Percentiles rank a stretch among this genome's conserved stretches.
Evolutionary conservation across 2,888 invertebrate species (phyloP).

Genomic region (Anthrax anthrax): DNA sequence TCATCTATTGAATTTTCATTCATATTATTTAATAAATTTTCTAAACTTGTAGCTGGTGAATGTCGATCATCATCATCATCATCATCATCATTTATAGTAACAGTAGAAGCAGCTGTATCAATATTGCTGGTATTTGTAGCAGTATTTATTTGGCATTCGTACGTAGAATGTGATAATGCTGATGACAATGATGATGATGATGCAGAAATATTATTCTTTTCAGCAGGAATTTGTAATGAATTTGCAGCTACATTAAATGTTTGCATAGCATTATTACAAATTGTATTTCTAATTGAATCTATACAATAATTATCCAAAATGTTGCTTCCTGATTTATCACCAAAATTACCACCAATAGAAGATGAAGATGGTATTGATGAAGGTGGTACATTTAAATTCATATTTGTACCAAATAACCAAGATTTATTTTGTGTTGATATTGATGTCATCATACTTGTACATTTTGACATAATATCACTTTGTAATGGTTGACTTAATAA

Average conservation of each 20-base stretch:
- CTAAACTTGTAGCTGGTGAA: background rate
- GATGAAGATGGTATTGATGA: background rate
- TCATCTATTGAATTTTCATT: background rate
- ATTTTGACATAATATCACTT: background rate
- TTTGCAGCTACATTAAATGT: too few species aligned
- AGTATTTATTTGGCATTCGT: too few species aligned
- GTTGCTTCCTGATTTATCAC: too few species aligned
- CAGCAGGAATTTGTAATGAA: background rate
- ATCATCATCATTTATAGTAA: too few species aligned
- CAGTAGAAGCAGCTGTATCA: too few species aligned
- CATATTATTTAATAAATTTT: background rate
- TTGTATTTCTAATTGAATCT: too few species aligned
- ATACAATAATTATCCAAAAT: background rate
- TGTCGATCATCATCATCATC: background rate
- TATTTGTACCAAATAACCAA: background rate
- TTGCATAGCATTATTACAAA: too few species aligned
- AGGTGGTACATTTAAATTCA: background rate
- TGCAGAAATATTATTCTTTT: background rate
- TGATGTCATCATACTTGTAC: background rate
- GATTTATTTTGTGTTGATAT: background rate
- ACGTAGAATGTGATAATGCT: too few species aligned
- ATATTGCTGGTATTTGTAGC: too few species aligned
- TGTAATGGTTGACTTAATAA: background rate
- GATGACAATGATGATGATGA: background rate
- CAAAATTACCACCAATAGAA: background rate